Evolutionary conservation across 1,140 invertebrate genomes (phyloP).

Genomic region (Hormaphis cornu): DNA sequence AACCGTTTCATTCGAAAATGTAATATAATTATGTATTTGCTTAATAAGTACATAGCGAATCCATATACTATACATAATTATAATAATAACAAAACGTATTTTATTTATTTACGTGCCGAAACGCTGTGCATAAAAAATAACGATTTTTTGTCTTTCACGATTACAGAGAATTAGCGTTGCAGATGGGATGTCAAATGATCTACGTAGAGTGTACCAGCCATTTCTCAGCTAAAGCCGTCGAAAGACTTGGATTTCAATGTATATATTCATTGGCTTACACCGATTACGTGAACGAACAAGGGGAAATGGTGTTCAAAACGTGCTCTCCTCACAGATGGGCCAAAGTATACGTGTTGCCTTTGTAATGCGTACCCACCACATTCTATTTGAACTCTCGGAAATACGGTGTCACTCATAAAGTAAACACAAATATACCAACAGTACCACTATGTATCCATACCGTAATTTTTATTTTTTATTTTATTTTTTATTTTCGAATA

Average conservation of each 20-base stretch:
- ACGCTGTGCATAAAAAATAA: too few species aligned
- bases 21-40: too few species aligned
- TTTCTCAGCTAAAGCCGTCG: conserved; percentile 59
- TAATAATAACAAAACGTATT: too few species aligned
- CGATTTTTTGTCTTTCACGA: neutral
- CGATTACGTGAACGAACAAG: conserved; percentile 52
- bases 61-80: too few species aligned
- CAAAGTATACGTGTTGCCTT: conserved; percentile 36
- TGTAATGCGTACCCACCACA: neutral
- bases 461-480: neutral
- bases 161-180: conserved; percentile 50
- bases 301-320: conserved; percentile 50
- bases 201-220: conserved; percentile 57
- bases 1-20: too few species aligned
- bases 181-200: conserved; percentile 47
- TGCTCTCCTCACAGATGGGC: conserved; percentile 46
- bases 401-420: neutral
- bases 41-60: too few species aligned
- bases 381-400: neutral
- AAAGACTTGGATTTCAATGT: conserved; percentile 54
- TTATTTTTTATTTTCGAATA: neutral
- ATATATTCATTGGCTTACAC: conserved; percentile 54
- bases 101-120: too few species aligned
- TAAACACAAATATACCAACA: neutral
- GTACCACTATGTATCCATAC: too few species aligned